Evolutionary conservation across 2,113 vertebrate genomes (phyloP).

Genomic region (Acrocephalus kingi): DNA sequence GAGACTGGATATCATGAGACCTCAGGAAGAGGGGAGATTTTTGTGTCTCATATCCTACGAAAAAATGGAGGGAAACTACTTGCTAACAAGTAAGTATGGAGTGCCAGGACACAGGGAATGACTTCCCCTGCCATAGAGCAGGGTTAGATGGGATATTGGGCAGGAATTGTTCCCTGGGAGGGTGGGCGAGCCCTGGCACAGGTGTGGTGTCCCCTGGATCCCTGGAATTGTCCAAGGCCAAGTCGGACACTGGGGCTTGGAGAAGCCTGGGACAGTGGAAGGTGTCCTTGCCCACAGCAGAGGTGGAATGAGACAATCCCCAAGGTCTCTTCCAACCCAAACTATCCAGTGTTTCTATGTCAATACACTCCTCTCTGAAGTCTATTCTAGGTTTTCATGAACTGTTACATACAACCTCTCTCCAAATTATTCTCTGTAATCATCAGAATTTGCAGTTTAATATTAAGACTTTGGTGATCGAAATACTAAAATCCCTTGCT

Average conservation of each 20-base stretch:
- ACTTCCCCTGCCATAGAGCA: not conserved
- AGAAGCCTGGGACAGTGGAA: not conserved
- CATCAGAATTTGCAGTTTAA: not conserved
- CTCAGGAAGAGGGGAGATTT: not conserved
- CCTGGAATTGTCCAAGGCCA: not conserved
- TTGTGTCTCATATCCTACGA: not conserved
- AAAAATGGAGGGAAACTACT: not conserved
- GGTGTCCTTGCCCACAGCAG: not conserved
- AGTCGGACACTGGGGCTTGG: not conserved
- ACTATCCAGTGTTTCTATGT: not conserved
- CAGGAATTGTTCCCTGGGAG: not conserved
- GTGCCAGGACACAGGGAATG: not conserved
- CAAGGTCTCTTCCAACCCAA: not conserved
- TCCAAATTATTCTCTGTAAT: not conserved
- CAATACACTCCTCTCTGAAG: not conserved
- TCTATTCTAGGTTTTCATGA: not conserved
- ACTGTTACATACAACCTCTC: not conserved
- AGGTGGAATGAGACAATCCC: not conserved
- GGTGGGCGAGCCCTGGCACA: not conserved
- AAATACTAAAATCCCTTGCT: not conserved
- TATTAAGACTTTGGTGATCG: not conserved
- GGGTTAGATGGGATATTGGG: rapidly evolving
- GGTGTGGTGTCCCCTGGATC: not conserved
- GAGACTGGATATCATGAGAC: not conserved
- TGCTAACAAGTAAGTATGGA: not conserved